Percentiles rank a stretch among this genome's conserved stretches.
These are phyloP conservation scores for Arnoldichthys spilopterus DNA, from an alignment of 2,797 vertebrate species.

Conservation along the genomic window DNA sequence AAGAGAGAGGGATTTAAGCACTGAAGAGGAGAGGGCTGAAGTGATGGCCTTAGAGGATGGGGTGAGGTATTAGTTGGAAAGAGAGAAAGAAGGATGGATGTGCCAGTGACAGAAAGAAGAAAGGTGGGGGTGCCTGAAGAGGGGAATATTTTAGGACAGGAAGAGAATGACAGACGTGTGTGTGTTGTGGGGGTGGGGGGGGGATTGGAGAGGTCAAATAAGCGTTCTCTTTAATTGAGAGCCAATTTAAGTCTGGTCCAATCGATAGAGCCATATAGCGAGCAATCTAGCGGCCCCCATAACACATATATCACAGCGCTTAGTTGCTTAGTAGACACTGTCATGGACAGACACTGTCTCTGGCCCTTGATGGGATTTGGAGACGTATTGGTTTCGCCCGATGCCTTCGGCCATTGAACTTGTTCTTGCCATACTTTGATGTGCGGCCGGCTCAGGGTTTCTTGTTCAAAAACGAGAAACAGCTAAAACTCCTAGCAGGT, in stretches of 20 bases:
- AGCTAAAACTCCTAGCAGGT: constrained; percentile 13
- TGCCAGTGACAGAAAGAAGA: constrained; percentile 57
- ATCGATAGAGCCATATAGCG: constrained; percentile 76
- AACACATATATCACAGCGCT: constrained; percentile 65
- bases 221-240: constrained; percentile 77
- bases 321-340: constrained; percentile 52
- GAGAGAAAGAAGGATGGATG: constrained; percentile 62
- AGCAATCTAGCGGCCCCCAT: constrained; percentile 61
- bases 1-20: constrained; percentile 28
- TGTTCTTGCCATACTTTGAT: constrained; percentile 4
- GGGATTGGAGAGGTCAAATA: constrained; percentile 74
- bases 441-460: constrained; percentile 16
- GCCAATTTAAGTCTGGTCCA: constrained; percentile 76
- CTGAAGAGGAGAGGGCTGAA: constrained; percentile 54
- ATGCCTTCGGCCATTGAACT: constrained; percentile 30
- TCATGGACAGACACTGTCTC: constrained; percentile 46
- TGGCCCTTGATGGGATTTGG: constrained; percentile 47
- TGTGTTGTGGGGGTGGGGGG: not conserved
- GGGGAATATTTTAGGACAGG: constrained; percentile 70
- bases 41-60: constrained; percentile 54
- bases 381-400: constrained; percentile 33
- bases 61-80: constrained; percentile 15
- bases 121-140: constrained; percentile 24
- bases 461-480: constrained; percentile 10
- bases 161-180: constrained; percentile 57